A percentile compares a stretch with the other conserved stretches of the same genome.
phyloP scores from a whole-genome alignment of 1,140 invertebrate genomes.

The Tigriopus japonicus region DNA sequence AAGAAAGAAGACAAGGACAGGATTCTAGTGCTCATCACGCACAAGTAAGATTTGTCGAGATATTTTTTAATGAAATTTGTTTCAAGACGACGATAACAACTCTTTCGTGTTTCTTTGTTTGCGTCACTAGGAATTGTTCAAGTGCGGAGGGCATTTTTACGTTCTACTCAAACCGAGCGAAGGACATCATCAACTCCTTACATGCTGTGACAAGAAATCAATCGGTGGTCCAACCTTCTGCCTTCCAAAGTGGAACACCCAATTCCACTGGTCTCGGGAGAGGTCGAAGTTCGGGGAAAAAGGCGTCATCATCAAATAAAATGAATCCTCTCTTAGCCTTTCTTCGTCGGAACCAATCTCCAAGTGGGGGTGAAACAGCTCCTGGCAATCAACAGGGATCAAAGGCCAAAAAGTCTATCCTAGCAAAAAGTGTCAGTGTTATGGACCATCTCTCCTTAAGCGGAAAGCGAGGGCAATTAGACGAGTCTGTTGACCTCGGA shows the following conservation, averaged over 20 bases:
- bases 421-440: not conserved
- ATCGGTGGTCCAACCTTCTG: not conserved
- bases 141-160: conserved; percentile 1
- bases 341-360: not conserved
- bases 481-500: not conserved
- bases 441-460: not conserved
- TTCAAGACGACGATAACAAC: too few species aligned
- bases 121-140: not conserved
- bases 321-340: conserved; percentile 1
- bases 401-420: too few species aligned
- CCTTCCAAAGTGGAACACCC: not conserved
- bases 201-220: not conserved
- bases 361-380: not conserved
- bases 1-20: not conserved
- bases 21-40: not conserved
- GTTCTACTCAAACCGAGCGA: not conserved
- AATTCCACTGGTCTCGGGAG: not conserved
- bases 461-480: too few species aligned
- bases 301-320: not conserved
- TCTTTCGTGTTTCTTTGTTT: too few species aligned
- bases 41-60: conserved; percentile 6
- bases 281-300: too few species aligned
- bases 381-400: too few species aligned
- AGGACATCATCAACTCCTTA: not conserved
- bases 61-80: too few species aligned